These are phyloP conservation scores for Remorina albescens DNA, from an alignment of 2,797 vertebrate genomes.

Conservation along the genomic window DNA sequence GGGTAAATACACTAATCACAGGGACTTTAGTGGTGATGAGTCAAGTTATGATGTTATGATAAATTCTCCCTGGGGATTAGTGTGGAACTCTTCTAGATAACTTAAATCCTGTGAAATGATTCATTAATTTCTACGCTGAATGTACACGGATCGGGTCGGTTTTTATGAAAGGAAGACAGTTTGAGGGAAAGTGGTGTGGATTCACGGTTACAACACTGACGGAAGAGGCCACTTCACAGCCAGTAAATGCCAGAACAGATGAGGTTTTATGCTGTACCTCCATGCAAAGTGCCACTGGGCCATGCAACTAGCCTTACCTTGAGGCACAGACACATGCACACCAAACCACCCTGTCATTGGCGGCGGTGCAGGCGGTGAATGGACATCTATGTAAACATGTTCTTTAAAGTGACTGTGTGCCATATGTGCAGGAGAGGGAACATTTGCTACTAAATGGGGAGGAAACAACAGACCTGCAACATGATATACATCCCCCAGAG, in stretches of 20 bases:
- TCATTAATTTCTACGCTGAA: background rate
- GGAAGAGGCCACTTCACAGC: background rate
- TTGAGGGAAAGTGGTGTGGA: conserved; percentile 6
- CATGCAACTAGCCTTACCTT: background rate
- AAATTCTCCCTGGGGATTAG: conserved; percentile 1
- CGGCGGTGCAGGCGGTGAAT: conserved; percentile 2
- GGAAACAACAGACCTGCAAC: conserved; percentile 34
- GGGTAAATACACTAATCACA: conserved; percentile 15
- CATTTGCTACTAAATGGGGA: conserved; percentile 59
- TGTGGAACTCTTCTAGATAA: background rate
- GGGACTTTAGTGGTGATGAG: background rate
- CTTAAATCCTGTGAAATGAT: background rate
- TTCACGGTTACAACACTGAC: background rate
- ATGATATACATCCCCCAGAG: conserved; percentile 12
- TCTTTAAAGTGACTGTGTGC: conserved; percentile 38
- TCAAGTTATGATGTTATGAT: background rate
- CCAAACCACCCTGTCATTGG: background rate
- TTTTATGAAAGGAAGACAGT: conserved; percentile 2
- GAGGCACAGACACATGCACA: background rate
- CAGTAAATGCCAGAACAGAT: conserved; percentile 6
- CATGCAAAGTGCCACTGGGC: conserved; percentile 14
- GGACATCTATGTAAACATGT: conserved; percentile 23
- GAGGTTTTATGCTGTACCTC: conserved; percentile 9
- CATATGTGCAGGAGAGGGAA: conserved; percentile 52
- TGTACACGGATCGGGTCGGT: background rate